Base-by-base conservation (phyloP, 2,113 vertebrate genomes). In the Empidonax alnorum region DNA sequence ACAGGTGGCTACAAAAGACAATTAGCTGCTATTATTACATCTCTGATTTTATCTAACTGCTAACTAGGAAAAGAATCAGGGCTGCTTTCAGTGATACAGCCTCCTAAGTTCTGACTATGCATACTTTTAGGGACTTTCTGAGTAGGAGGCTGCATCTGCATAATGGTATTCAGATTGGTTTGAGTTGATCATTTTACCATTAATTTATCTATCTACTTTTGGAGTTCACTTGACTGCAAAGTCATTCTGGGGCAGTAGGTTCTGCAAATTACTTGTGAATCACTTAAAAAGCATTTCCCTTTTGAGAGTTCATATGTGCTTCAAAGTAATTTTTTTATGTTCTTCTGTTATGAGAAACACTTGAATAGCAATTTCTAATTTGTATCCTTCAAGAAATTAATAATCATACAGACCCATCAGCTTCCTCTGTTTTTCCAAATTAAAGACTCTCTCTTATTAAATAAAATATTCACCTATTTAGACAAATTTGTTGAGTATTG, bases 11-110 rank as follows among this genome's bases (percentile, higher is more conserved):
- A 56, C 55, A 83, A 94, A 87, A 87, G 58, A 82, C 66, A 79
- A 93, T 87, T 82, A 93, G 59, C 63, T 0, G 0, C 76, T 83
- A 58, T 80, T 88, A 73, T 42, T 42, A 42, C 16, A 21, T 41
- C 69, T 81, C 47, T 76, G n/a, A 76, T 90, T 73, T 90, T 76
- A 92, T 71, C 53, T 72, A 92, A 61, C 35, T 50, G 46, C 35
- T 92, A 73, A 93, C 69, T 84, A 88, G 71, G 82, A 91, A 66
- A 84, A 89, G n/a, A 88, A 85, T 68, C n/a, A 52, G 75, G 50
- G 44, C 62, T 90, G 49, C 79, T 56, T 90, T 90, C 79, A 94
- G 71, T 20, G 58, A 86, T 59, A 67, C 61, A 92, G 37, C 41
- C 53, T 86, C 76, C 35, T 35, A 46, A 37, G 37, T 72, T 84